These are phyloP conservation scores for Falco novaeseelandiae DNA, from an alignment of 2,797 vertebrate genomes.

Conservation along the genomic window DNA sequence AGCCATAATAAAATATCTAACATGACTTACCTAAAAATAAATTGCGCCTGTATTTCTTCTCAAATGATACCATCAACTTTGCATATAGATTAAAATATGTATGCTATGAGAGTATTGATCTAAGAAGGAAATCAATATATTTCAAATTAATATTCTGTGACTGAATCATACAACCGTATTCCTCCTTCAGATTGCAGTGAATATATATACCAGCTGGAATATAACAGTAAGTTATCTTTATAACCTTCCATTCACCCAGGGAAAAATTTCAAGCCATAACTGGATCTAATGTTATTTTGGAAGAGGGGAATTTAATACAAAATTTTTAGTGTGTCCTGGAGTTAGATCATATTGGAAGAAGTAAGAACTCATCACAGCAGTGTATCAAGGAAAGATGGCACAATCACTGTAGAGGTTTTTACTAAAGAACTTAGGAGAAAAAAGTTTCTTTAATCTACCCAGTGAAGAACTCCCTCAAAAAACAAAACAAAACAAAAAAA, in stretches of 20 bases:
- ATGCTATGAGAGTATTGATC: background rate
- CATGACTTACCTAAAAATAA: background rate
- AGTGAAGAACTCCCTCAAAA: background rate
- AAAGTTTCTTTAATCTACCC: background rate
- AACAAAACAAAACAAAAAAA: no score
- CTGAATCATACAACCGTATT: background rate
- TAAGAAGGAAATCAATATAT: background rate
- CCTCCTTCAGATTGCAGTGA: background rate
- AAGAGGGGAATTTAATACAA: background rate
- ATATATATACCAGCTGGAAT: background rate
- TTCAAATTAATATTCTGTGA: slow-evolving; percentile 13
- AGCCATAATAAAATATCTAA: background rate
- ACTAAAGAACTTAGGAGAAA: background rate
- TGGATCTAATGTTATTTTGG: background rate
- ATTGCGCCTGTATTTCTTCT: background rate
- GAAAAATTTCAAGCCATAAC: background rate
- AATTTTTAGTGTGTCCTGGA: background rate
- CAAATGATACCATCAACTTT: slow-evolving; percentile 15
- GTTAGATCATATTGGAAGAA: background rate
- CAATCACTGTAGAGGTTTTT: background rate
- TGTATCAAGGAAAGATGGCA: background rate
- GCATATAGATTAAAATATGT: slow-evolving; percentile 44
- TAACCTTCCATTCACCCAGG: background rate
- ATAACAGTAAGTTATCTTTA: background rate
- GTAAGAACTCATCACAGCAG: background rate